Percentiles rank a stretch among this genome's conserved stretches.
Evolutionary conservation across 2,113 vertebrate species (phyloP).

Genomic region (Herpailurus yagouaroundi): DNA sequence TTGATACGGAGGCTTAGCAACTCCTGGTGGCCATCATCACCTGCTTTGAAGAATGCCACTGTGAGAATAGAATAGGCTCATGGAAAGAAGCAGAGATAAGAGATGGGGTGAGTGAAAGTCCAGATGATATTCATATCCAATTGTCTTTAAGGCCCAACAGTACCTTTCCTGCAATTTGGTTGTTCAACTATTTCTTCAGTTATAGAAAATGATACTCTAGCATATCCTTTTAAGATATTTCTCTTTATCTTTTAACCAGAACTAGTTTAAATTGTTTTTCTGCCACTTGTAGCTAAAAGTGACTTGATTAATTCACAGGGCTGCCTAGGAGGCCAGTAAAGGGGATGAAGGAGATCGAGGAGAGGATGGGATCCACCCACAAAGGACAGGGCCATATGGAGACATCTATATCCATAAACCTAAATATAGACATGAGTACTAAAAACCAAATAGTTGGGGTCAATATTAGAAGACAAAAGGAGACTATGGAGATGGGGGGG

Average conservation of each 20-base stretch:
- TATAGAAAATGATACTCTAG: not conserved
- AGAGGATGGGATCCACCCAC: not conserved
- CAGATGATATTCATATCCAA: not conserved
- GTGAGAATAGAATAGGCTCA: not conserved
- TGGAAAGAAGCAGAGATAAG: not conserved
- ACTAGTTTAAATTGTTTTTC: not conserved
- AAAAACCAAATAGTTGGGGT: not conserved
- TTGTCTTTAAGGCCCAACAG: not conserved
- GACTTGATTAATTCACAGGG: not conserved
- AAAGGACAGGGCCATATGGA: not conserved
- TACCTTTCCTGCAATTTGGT: not conserved
- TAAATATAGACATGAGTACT: not conserved
- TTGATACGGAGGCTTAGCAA: not conserved
- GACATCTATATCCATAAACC: not conserved
- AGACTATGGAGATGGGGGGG: not conserved
- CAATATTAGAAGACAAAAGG: not conserved
- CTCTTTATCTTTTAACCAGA: not conserved
- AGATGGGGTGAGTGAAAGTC: not conserved
- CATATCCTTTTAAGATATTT: not conserved
- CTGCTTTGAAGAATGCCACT: not conserved
- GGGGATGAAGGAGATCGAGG: not conserved
- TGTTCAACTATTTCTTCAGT: not conserved
- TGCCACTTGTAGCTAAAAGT: not conserved
- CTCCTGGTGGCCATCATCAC: not conserved
- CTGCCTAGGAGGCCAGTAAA: not conserved